Base-by-base conservation (phyloP, 2,113 vertebrate species). In the Alectura lathami region DNA sequence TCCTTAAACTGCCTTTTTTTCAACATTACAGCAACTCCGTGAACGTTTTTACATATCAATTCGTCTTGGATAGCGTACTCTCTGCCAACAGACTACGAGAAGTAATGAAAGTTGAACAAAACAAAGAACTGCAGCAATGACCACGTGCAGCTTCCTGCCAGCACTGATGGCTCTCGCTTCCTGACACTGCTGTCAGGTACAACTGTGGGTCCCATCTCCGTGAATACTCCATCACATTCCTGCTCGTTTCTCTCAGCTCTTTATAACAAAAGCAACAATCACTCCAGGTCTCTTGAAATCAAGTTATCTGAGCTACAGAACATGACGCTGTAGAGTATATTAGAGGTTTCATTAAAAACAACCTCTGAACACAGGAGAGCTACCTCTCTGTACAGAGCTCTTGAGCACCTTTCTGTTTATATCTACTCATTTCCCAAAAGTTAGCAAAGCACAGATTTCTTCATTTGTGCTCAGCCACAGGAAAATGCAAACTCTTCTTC, bases 41-140 rank as follows among this genome's bases (percentile, higher is more conserved):
- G 54, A 53, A 92, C 57, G 59, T 53, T 92, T 93, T 87, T 57
- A 83, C 70, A 88, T 57, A 88, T 45, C 67, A 83, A 57, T n/a
- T 43, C 38, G 50, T 60, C 91, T 95, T 94, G 91, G 87, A 97
- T 83, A 48, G 57, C 75, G n/a, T 7, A 14, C 26, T 8, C 2
- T 42, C 66, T 70, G 59, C 63, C 75, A 73, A 43, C 8, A 63
- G 59, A 69, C 0, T 64, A 72, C 45, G 56, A 43, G 29, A 72
- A 73, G 53, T 22, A 89, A 63, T 15, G 45, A 84, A 88, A 91
- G 68, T 87, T 85, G 4, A 82, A 83, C 42, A 93, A 91, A 88
- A 93, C 57, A 72, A 90, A 38, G 48, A 82, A 42, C 14, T 30
- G 36, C 48, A 64, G 69, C 83, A 89, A 16, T 13, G 11, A 43